Percentiles rank a stretch among this genome's conserved stretches.
Conservation (phyloP, 2,888 invertebrate genomes). For the Hydroisotoma schaefferi region DNA sequence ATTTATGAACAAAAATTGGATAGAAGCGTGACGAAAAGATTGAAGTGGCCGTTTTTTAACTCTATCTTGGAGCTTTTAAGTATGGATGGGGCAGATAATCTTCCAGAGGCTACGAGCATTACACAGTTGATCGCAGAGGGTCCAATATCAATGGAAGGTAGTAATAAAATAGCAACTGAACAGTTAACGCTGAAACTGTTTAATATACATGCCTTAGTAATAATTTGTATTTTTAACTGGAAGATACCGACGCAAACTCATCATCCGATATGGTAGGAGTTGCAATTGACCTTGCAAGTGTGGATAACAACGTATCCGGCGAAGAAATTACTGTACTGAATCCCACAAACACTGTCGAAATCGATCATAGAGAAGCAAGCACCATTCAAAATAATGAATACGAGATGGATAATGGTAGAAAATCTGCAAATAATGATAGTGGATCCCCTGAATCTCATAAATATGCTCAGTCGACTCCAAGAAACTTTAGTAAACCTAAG, state of each 20-base stretch:
- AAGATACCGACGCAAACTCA: neutral
- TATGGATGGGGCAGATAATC: constrained; percentile 21
- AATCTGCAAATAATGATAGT: too few relatives aligned
- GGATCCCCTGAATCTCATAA: too few relatives aligned
- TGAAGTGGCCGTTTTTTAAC: constrained; percentile 34
- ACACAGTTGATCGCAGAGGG: constrained; percentile 17
- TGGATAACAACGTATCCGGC: neutral
- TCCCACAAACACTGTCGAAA: neutral
- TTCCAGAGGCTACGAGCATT: constrained; percentile 22
- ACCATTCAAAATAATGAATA: too few relatives aligned
- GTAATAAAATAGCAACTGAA: too few relatives aligned
- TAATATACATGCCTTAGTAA: too few relatives aligned
- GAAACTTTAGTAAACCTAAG: neutral
- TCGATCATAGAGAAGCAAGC: neutral
- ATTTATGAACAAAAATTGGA: constrained; percentile 33
- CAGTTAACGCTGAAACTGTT: too few relatives aligned
- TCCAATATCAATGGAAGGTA: too few relatives aligned
- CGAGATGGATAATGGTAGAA: too few relatives aligned
- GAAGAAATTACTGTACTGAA: neutral
- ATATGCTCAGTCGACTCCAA: neutral
- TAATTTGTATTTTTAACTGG: too few relatives aligned
- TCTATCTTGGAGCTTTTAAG: constrained; percentile 17
- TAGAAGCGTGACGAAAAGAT: constrained; percentile 6
- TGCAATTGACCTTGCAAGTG: neutral
- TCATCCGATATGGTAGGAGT: neutral